Percentiles rank a stretch among this genome's conserved stretches.
Conservation (phyloP, 2,113 vertebrate genomes). For the Eretmochelys imbricata region DNA sequence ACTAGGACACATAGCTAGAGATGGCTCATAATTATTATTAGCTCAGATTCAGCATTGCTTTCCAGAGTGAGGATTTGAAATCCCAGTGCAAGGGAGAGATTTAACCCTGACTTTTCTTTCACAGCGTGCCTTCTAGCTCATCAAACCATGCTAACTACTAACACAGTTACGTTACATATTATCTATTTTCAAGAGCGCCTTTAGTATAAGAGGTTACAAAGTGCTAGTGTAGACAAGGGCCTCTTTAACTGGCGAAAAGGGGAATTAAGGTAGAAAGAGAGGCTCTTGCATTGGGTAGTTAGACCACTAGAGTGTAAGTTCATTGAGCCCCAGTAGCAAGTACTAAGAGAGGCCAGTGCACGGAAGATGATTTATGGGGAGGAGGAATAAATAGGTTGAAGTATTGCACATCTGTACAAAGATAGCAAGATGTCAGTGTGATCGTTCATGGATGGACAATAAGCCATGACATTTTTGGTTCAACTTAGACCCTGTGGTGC, state of each 20-base stretch:
- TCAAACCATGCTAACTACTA: constrained; percentile 71
- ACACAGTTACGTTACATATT: constrained; percentile 68
- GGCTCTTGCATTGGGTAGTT: not conserved
- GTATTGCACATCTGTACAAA: constrained; percentile 55
- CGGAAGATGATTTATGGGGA: constrained; percentile 36
- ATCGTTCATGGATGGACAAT: constrained; percentile 66
- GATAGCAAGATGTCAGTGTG: constrained; percentile 45
- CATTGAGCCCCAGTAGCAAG: constrained; percentile 62
- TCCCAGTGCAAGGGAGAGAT: constrained; percentile 67
- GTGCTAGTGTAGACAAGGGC: constrained; percentile 68
- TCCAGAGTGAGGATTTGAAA: constrained; percentile 68
- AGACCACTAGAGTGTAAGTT: constrained; percentile 61
- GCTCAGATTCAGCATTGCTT: constrained; percentile 67
- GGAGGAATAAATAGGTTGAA: constrained; percentile 45
- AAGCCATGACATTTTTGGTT: constrained; percentile 57
- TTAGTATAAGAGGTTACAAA: constrained; percentile 68
- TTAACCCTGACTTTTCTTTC: constrained; percentile 36
- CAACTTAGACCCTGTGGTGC: constrained; percentile 65
- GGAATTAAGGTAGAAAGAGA: constrained; percentile 43
- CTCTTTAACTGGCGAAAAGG: constrained; percentile 33
- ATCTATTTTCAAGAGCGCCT: constrained; percentile 66
- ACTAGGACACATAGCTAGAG: constrained; percentile 49
- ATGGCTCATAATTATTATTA: constrained; percentile 61
- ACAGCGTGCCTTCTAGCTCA: constrained; percentile 46
- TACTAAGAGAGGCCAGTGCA: constrained; percentile 54